These are phyloP conservation scores for Radopholus similis DNA, from an alignment of 1,140 invertebrate genomes.

Conservation along the genomic window DNA sequence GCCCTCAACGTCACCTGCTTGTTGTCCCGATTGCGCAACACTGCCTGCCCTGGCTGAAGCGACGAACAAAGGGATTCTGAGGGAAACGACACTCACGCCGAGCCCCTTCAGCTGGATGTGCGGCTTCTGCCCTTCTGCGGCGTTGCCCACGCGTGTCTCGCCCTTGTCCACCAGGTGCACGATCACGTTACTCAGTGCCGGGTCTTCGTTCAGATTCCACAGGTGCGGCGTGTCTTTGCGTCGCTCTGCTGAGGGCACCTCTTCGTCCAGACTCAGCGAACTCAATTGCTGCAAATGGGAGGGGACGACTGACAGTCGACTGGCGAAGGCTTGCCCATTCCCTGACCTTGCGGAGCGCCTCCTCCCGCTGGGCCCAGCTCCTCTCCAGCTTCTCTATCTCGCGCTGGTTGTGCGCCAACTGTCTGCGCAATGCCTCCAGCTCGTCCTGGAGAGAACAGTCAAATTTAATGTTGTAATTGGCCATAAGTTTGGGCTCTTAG, in stretches of 20 bases:
- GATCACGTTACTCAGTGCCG: conserved; percentile 66
- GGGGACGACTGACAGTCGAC: too few relatives aligned
- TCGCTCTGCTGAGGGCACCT: conserved; percentile 15
- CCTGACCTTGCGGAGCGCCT: background rate
- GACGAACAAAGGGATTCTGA: too few relatives aligned
- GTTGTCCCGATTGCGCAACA: conserved; percentile 62
- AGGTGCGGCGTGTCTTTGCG: conserved; percentile 21
- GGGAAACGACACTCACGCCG: conserved; percentile 49
- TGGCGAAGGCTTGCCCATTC: background rate
- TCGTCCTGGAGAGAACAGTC: conserved; percentile 62
- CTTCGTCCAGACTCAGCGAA: background rate
- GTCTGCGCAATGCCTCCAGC: conserved; percentile 60
- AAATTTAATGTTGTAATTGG: too few relatives aligned
- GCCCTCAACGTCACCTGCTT: conserved; percentile 64
- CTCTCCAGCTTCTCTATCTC: conserved; percentile 66
- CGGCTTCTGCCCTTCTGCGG: conserved; percentile 57
- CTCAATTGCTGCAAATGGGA: background rate
- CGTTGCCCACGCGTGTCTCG: conserved; percentile 54
- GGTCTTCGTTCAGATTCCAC: conserved; percentile 68
- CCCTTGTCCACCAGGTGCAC: conserved; percentile 65
- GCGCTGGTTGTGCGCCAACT: conserved; percentile 65
- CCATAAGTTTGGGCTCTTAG: too few relatives aligned
- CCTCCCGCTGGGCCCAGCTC: conserved; percentile 64
- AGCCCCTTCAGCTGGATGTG: conserved; percentile 66
- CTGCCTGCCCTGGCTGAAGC: conserved; percentile 66